Conservation (phyloP, 2,797 vertebrate species). For the Chelmon rostratus region DNA sequence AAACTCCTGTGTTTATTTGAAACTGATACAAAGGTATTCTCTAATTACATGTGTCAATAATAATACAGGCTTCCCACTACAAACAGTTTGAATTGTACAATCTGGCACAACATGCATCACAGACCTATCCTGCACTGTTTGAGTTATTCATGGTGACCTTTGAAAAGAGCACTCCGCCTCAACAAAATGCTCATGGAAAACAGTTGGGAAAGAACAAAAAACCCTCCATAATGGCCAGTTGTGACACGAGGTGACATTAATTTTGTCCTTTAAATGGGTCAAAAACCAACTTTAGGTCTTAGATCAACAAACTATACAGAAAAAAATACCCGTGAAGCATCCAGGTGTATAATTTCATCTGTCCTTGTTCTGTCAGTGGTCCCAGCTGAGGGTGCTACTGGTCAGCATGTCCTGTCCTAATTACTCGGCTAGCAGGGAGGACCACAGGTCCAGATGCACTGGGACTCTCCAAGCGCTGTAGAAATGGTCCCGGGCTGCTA, state of each 20-base stretch:
- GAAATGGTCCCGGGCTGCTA: conserved; percentile 45
- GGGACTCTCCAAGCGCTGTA: conserved; percentile 53
- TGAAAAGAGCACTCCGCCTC: conserved; percentile 30
- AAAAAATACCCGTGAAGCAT: conserved; percentile 49
- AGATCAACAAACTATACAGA: conserved; percentile 45
- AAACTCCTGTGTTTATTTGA: not conserved
- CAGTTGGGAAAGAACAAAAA: conserved; percentile 23
- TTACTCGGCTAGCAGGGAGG: conserved; percentile 72
- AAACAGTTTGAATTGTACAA: not conserved
- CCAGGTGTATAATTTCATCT: conserved; percentile 75
- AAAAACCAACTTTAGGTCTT: conserved; percentile 63
- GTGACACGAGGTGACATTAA: conserved; percentile 63
- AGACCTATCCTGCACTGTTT: not conserved
- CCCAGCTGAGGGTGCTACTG: conserved; percentile 72
- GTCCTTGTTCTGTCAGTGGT: conserved; percentile 79
- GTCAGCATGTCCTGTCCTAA: conserved; percentile 78
- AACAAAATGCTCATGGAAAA: conserved; percentile 17
- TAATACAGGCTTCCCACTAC: not conserved
- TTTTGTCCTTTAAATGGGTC: conserved; percentile 74
- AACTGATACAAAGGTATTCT: conserved; percentile 5
- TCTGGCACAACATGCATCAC: not conserved
- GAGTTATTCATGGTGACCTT: conserved; percentile 47
- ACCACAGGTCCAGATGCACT: conserved; percentile 69
- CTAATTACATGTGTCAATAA: not conserved
- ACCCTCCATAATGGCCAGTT: conserved; percentile 28